Conservation (phyloP, 2,113 vertebrate genomes). For the Perognathus longimembris region DNA sequence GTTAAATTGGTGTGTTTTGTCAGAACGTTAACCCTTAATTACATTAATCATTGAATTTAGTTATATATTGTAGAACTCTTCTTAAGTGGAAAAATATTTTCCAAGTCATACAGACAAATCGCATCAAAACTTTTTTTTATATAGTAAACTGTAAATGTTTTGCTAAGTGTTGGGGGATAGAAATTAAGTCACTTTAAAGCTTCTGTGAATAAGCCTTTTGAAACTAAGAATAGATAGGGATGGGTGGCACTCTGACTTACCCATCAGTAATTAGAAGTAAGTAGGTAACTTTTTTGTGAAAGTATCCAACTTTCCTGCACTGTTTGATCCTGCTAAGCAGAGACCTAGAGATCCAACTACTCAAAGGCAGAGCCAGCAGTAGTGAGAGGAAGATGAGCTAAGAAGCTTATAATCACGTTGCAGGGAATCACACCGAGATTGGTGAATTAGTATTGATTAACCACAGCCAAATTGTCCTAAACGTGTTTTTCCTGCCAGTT, state of each 20-base stretch:
- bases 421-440: background rate
- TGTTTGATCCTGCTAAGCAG: background rate
- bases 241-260: background rate
- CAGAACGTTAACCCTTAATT: constrained; percentile 16
- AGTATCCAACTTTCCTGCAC: background rate
- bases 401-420: background rate
- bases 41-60: background rate
- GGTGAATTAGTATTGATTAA: background rate
- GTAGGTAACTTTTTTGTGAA: background rate
- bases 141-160: no score
- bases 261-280: background rate
- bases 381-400: background rate
- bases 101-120: no score
- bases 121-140: no score
- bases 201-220: constrained; percentile 22
- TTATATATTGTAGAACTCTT: no score
- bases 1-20: constrained; percentile 27
- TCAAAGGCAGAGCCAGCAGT: background rate
- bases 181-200: constrained; percentile 28
- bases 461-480: constrained; percentile 1
- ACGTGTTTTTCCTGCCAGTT: background rate
- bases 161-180: background rate
- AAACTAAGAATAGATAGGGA: background rate
- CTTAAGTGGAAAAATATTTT: no score
- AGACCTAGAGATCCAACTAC: constrained; percentile 22